Conservation (phyloP, 1,140 invertebrate genomes). For the Pomacea maculata region DNA sequence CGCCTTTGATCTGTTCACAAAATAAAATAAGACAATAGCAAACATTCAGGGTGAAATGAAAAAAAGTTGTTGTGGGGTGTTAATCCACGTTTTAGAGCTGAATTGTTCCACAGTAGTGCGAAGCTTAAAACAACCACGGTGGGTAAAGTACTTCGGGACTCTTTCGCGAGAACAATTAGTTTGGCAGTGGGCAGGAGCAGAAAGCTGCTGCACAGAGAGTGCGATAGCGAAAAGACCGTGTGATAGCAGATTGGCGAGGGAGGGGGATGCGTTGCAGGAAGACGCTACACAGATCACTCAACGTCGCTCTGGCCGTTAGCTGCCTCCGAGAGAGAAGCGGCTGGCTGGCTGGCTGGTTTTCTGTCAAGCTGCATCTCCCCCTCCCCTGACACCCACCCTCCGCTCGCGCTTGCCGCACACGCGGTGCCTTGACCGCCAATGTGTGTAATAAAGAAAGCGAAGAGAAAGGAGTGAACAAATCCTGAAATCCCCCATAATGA, state of each 20-base stretch:
- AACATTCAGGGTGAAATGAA: too few relatives aligned
- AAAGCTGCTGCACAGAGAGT: not conserved
- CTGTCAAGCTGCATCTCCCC: slow-evolving; percentile 2
- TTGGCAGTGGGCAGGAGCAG: not conserved
- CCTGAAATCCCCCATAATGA: slow-evolving; percentile 25
- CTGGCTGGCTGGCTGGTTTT: slow-evolving; percentile 9
- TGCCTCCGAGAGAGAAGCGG: not conserved
- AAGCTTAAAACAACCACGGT: too few relatives aligned
- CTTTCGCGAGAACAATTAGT: not conserved
- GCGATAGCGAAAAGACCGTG: not conserved
- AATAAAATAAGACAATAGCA: too few relatives aligned
- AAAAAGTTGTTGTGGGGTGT: too few relatives aligned
- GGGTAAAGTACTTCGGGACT: not conserved
- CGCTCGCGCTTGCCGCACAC: not conserved
- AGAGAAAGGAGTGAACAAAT: slow-evolving; percentile 1
- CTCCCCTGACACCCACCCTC: not conserved
- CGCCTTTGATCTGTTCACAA: not conserved
- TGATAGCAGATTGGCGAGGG: not conserved
- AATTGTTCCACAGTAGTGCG: too few relatives aligned
- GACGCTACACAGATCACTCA: slow-evolving; percentile 3
- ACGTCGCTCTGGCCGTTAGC: not conserved
- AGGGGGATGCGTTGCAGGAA: not conserved
- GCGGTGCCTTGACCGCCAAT: not conserved
- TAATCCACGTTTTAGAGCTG: too few relatives aligned
- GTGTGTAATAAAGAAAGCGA: not conserved